phyloP scores from a whole-genome alignment of 2,113 vertebrate genomes.

The Erythrocercus mccallii region DNA sequence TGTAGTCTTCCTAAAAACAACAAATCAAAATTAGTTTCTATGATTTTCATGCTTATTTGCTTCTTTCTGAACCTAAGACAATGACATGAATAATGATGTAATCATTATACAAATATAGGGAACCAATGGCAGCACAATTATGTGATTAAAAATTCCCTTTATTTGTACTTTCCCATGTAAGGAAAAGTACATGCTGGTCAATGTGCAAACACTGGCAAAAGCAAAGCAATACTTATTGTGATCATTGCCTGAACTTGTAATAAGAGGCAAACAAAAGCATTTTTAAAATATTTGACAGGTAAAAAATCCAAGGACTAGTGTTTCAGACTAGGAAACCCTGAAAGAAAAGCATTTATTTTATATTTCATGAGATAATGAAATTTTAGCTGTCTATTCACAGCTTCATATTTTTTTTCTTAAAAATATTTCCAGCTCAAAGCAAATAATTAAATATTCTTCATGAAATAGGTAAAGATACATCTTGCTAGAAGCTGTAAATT shows the following conservation, averaged over 20 bases:
- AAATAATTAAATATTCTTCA: neutral
- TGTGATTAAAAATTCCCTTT: slow-evolving; percentile 47
- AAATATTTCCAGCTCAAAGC: neutral
- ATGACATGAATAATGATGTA: neutral
- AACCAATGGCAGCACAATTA: slow-evolving; percentile 24
- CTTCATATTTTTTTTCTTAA: neutral
- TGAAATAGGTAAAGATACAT: neutral
- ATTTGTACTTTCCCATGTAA: slow-evolving; percentile 17
- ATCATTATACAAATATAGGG: slow-evolving; percentile 14
- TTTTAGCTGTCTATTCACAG: neutral
- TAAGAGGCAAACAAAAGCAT: neutral
- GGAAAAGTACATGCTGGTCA: neutral
- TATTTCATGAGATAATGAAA: neutral
- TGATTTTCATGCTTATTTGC: slow-evolving; percentile 33
- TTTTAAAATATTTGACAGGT: neutral
- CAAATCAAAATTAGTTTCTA: neutral
- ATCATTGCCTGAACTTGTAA: slow-evolving; percentile 9
- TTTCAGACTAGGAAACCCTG: neutral
- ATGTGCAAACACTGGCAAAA: slow-evolving; percentile 37
- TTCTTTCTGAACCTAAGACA: slow-evolving; percentile 6
- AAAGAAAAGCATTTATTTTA: neutral
- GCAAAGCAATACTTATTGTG: neutral
- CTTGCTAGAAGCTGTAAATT: neutral
- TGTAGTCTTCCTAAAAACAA: neutral
- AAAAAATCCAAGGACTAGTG: neutral